phyloP scores from a whole-genome alignment of 2,888 invertebrate species.

The Antheraea assamensis region DNA sequence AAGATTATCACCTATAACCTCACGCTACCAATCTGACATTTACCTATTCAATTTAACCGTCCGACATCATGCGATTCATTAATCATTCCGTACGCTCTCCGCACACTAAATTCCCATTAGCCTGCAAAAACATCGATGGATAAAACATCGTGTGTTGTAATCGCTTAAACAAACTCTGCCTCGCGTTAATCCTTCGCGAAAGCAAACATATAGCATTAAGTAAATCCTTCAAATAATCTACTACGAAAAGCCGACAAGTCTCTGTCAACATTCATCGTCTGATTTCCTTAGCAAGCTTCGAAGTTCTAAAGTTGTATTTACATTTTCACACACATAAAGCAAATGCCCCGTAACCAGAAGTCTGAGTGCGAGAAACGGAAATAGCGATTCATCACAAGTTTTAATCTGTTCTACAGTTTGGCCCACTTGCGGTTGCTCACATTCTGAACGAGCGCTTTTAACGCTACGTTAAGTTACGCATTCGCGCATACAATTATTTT shows the following conservation, averaged over 20 bases:
- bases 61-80: conserved; percentile 46
- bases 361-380: conserved; percentile 69
- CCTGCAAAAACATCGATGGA: conserved; percentile 59
- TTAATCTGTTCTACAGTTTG: conserved; percentile 77
- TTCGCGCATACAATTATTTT: not conserved
- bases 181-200: conserved; percentile 64
- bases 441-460: conserved; percentile 19
- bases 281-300: conserved; percentile 68
- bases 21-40: conserved; percentile 45
- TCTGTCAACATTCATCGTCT: conserved; percentile 72
- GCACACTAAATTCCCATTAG: conserved; percentile 46
- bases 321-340: conserved; percentile 77
- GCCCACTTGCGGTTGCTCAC: conserved; percentile 58
- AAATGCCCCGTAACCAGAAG: conserved; percentile 71
- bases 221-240: conserved; percentile 77
- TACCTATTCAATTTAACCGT: conserved; percentile 47
- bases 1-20: conserved; percentile 43
- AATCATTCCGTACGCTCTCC: conserved; percentile 43
- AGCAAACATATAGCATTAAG: conserved; percentile 73
- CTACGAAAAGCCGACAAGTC: conserved; percentile 71
- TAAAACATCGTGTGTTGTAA: conserved; percentile 53
- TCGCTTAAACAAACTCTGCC: conserved; percentile 60
- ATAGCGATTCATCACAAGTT: conserved; percentile 79
- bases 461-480: not conserved
- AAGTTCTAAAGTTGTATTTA: conserved; percentile 72